These are phyloP conservation scores for Loxodonta africana DNA, from an alignment of 2,113 vertebrate genomes.

Conservation along the genomic window DNA sequence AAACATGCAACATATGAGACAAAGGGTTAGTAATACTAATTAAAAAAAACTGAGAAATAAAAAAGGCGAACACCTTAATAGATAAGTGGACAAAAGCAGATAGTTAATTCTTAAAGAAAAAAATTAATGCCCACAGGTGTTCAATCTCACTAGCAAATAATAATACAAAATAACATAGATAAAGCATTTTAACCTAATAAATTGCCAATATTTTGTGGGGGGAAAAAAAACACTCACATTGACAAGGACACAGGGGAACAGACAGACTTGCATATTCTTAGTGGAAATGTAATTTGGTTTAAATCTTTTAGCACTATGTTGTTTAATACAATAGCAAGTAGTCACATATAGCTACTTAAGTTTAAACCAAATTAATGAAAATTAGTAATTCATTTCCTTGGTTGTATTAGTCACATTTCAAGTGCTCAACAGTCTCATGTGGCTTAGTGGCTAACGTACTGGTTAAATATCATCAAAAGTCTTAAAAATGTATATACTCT, in stretches of 20 bases:
- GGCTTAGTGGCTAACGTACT: not conserved
- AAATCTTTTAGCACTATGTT: not conserved
- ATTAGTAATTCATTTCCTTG: not conserved
- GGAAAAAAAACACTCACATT: not conserved
- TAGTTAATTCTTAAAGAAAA: not conserved
- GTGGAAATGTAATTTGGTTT: not conserved
- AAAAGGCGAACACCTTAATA: not conserved
- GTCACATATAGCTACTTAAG: not conserved
- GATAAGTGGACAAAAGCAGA: not conserved
- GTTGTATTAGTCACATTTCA: not conserved
- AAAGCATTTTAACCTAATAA: slow-evolving; percentile 6
- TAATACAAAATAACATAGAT: not conserved
- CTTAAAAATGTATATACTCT: not conserved
- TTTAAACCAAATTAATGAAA: not conserved
- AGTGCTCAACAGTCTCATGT: not conserved
- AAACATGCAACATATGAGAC: not conserved
- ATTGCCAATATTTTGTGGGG: not conserved
- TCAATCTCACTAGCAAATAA: not conserved
- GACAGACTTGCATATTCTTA: not conserved
- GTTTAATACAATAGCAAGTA: not conserved
- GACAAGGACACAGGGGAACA: not conserved
- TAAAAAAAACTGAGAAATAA: not conserved
- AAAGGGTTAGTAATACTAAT: not conserved
- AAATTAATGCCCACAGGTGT: not conserved
- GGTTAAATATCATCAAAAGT: not conserved